Evolutionary conservation across 2,113 vertebrate species (phyloP).

Genomic region (Seriola dumerili): DNA sequence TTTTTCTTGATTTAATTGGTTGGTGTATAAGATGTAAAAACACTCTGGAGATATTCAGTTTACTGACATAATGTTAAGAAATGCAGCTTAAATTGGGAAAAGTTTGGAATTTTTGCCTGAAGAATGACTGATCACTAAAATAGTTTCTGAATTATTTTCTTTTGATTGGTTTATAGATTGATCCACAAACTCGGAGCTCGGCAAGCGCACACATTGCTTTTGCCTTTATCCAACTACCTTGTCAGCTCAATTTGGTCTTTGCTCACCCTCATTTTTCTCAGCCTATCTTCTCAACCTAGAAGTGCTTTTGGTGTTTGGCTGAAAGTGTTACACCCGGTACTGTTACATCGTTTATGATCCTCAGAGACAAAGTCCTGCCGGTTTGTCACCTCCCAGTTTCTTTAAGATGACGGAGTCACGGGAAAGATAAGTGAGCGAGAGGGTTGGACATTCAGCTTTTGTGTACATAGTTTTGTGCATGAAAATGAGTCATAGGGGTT

Average conservation of each 20-base stretch:
- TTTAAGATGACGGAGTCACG: background rate
- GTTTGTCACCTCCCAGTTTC: slow-evolving; percentile 17
- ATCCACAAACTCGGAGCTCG: background rate
- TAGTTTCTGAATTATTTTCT: background rate
- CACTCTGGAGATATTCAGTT: background rate
- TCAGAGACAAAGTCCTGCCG: slow-evolving; percentile 47
- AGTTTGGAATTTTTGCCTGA: background rate
- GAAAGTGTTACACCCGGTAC: no score
- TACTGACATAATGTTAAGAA: background rate
- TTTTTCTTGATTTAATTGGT: background rate
- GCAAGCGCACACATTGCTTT: background rate
- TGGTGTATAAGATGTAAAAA: background rate
- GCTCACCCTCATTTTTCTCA: background rate
- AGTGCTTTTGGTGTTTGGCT: background rate
- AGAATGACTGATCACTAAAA: background rate
- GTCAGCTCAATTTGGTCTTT: background rate
- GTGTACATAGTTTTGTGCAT: background rate
- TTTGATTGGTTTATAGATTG: no score
- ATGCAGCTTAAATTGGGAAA: background rate
- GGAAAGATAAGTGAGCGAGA: background rate
- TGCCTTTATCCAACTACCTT: background rate
- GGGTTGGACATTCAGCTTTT: background rate
- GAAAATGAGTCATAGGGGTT: slow-evolving; percentile 1
- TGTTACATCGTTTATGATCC: slow-evolving; percentile 30
- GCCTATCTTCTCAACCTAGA: background rate